phyloP scores from a whole-genome alignment of 2,888 invertebrate species.

The Drosophila rubida region DNA sequence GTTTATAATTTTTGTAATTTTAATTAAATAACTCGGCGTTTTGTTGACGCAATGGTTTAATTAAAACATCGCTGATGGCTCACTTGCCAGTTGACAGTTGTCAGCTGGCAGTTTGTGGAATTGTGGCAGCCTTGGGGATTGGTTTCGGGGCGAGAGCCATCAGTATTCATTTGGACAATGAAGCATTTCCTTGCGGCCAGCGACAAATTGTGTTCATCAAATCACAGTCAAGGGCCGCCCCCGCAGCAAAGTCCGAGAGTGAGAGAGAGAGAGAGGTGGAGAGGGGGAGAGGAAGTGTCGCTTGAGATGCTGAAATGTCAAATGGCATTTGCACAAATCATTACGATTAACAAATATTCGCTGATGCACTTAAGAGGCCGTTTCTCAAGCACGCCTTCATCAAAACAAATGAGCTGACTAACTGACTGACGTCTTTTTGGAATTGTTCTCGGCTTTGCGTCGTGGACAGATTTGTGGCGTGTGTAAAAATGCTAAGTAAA shows the following conservation, averaged over 20 bases:
- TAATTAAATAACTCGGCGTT: conserved; percentile 71
- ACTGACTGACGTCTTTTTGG: conserved; percentile 11
- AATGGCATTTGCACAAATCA: conserved; percentile 78
- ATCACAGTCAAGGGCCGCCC: conserved; percentile 51
- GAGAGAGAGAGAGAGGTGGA: too few relatives aligned
- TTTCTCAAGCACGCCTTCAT: conserved; percentile 15
- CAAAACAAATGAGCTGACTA: conserved; percentile 55
- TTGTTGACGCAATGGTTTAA: conserved; percentile 45
- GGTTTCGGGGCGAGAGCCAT: conserved; percentile 25
- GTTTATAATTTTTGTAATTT: conserved; percentile 79
- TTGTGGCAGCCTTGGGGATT: conserved; percentile 9
- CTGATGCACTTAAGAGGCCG: conserved; percentile 38
- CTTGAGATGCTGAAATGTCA: conserved; percentile 65
- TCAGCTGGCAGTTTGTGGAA: conserved; percentile 3
- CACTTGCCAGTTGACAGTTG: conserved; percentile 73
- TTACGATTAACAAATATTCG: conserved; percentile 74
- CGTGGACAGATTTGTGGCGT: conserved; percentile 66
- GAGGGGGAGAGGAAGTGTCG: conserved; percentile 4
- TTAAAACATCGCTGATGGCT: conserved; percentile 65
- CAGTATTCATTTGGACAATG: conserved; percentile 67
- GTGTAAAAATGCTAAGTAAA: conserved; percentile 64
- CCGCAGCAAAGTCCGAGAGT: conserved; percentile 31
- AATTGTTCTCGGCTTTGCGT: neutral
- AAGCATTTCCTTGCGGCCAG: conserved; percentile 53
- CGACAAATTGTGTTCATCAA: conserved; percentile 36